Evolutionary conservation across 2,888 invertebrate species (phyloP), one percentile per base, ranked within the genome.

Genomic region (Erpobdella octoculata): DNA sequence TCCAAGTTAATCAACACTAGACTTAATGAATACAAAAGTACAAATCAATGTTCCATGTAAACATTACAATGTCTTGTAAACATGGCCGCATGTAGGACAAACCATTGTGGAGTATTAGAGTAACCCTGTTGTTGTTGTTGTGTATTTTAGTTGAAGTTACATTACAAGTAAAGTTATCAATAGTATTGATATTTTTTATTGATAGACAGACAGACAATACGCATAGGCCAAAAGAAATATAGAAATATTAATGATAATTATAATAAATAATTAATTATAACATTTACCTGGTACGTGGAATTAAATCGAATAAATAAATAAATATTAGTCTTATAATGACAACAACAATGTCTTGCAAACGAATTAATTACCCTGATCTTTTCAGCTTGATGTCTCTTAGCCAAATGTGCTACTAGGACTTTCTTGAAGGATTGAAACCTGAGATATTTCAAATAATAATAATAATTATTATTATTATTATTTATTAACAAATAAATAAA

Each of bases 351-450:
- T 12, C 9, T 41, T 12, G 18, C 18, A 41, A 41, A 41, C 18
- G 18, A 41, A 53, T 35, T 6, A 21, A 28, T 18, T 2, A 69
- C 69, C 69, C 69, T 69, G 4, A 69, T 69, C 33, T 69, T 69
- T 36, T 53, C 69, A 1, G 58, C 69, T 53, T 48, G 46, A 15
- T 69, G 53, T 33, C 46, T 69, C 69, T 69, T 69, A 18, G 28
- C 48, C 37, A 69, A 12, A 31, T 69, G 53, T n/a, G 58, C 36
- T n/a, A 69, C 69, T 0, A 69, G n/a, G n/a, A 53, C 36, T 5
- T 58, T 53, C 33, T 69, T 69, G 58, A 69, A 69, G 21, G 31
- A n/a, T 53, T n/a, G 31, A n/a, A 69, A 69, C 35, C 69, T 69
- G 53, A 18, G 15, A 53, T 9, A n/a, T 1, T 53, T 25, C 1